Conservation (phyloP, 2,113 vertebrate genomes). For the Nymphicus hollandicus region DNA sequence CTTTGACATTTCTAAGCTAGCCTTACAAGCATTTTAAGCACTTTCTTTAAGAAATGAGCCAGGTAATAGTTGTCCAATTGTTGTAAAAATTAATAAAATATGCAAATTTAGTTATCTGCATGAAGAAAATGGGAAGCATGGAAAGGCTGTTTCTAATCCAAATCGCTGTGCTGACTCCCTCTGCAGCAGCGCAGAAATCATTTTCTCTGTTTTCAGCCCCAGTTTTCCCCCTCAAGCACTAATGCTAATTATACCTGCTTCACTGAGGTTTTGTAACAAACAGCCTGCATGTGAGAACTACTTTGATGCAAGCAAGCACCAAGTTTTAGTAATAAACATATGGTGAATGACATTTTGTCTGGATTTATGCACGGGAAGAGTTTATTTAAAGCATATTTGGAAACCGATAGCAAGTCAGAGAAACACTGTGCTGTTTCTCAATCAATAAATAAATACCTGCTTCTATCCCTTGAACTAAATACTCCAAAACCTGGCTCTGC, state of each 20-base stretch:
- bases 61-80: background rate
- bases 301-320: slow-evolving; percentile 33
- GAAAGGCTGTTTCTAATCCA: background rate
- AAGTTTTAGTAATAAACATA: slow-evolving; percentile 66
- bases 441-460: slow-evolving; percentile 14
- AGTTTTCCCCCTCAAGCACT: slow-evolving; percentile 8
- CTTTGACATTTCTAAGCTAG: slow-evolving; percentile 11
- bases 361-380: slow-evolving; percentile 17
- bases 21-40: slow-evolving; percentile 24
- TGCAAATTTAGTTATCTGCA: background rate
- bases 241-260: slow-evolving; percentile 64
- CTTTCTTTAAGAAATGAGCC: slow-evolving; percentile 13
- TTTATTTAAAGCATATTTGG: slow-evolving; percentile 58
- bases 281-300: slow-evolving; percentile 38
- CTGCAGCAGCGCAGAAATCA: slow-evolving; percentile 9
- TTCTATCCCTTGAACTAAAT: background rate
- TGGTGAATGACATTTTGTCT: slow-evolving; percentile 55
- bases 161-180: background rate
- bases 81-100: slow-evolving; percentile 23
- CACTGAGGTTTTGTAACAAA: slow-evolving; percentile 52
- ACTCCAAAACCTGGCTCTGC: background rate
- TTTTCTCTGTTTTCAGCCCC: slow-evolving; percentile 11
- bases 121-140: background rate
- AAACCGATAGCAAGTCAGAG: background rate
- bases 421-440: background rate